Percentiles rank a stretch among this genome's conserved stretches.
Conservation (phyloP, 2,888 invertebrate species). For the Coecobrya sp. region DNA sequence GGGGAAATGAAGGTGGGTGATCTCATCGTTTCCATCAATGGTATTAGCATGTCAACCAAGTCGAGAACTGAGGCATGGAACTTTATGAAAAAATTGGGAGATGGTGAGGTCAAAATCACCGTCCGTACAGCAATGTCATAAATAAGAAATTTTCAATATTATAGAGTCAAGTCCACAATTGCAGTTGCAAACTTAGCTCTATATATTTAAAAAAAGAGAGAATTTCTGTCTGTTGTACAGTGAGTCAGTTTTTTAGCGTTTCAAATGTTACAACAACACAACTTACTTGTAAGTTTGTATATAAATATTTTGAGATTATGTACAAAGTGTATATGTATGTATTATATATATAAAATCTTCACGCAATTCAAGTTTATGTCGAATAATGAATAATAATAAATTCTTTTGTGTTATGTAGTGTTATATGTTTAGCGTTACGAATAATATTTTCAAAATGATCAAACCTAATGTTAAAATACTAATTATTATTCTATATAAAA, state of each 20-base stretch:
- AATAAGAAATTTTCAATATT: too few species aligned
- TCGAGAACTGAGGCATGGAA: constrained; percentile 98
- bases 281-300: constrained; percentile 35
- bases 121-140: constrained; percentile 88
- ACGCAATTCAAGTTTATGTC: constrained; percentile 14
- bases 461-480: neutral
- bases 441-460: constrained; percentile 36
- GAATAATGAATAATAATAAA: neutral
- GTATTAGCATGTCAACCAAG: constrained; percentile 93
- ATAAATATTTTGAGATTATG: constrained; percentile 69
- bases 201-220: neutral
- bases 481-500: neutral
- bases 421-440: neutral
- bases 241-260: constrained; percentile 47
- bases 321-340: constrained; percentile 69
- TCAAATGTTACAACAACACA: neutral
- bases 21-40: constrained; percentile 95
- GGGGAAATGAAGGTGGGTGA: constrained; percentile 95
- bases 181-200: too few species aligned
- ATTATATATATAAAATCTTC: constrained; percentile 51
- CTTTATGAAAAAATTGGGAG: constrained; percentile 95
- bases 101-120: constrained; percentile 93
- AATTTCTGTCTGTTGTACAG: constrained; percentile 41
- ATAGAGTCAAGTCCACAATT: too few species aligned
- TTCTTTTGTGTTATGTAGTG: constrained; percentile 12